phyloP scores from a whole-genome alignment of 2,797 vertebrate genomes.

The Phalanger gymnotis region DNA sequence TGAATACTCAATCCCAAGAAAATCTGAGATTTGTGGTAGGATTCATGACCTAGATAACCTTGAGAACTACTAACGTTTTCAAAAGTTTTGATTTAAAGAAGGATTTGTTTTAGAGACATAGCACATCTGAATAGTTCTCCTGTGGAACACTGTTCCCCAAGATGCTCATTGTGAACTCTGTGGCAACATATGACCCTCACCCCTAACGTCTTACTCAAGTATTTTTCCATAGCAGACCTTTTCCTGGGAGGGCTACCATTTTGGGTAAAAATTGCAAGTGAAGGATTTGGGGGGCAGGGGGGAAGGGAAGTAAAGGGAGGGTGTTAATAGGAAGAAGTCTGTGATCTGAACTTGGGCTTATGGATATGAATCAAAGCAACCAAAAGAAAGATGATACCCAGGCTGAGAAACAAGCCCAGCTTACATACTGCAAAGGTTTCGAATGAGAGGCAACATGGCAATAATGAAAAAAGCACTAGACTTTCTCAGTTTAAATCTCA shows the following conservation, averaged over 20 bases:
- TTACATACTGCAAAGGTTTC: background rate
- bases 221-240: background rate
- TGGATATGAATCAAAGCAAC: background rate
- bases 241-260: background rate
- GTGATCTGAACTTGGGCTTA: background rate
- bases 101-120: background rate
- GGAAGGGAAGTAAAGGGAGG: background rate
- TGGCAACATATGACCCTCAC: background rate
- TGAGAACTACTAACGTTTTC: background rate
- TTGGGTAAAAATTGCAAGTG: background rate
- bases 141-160: background rate
- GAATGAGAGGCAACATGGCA: background rate
- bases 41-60: background rate
- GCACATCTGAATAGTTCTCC: background rate
- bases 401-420: background rate
- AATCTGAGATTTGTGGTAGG: background rate
- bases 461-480: background rate
- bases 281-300: background rate
- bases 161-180: background rate
- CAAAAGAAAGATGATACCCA: background rate
- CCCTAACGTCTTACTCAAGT: background rate
- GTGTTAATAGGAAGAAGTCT: background rate
- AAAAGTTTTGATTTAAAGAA: background rate
- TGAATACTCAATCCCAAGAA: background rate
- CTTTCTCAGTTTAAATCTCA: background rate